These are phyloP conservation scores for Lethenteron camtschaticum DNA, from an alignment of 2,113 vertebrate genomes.

Conservation along the genomic window DNA sequence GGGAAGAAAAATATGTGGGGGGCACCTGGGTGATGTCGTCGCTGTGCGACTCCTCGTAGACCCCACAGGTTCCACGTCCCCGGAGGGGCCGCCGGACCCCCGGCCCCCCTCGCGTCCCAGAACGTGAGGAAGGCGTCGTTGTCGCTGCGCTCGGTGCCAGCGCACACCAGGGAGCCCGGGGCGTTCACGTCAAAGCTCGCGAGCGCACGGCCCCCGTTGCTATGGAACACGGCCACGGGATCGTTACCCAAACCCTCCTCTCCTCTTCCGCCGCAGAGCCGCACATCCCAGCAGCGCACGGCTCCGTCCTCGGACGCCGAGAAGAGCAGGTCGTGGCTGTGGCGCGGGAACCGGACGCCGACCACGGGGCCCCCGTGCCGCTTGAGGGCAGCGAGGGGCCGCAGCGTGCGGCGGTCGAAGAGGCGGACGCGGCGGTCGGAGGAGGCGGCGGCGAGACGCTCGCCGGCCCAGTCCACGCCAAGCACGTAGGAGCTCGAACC, in stretches of 20 bases:
- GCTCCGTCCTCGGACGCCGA: constrained; percentile 45
- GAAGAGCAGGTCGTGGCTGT: constrained; percentile 23
- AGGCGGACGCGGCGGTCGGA: constrained; percentile 1
- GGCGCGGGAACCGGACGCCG: constrained; percentile 33
- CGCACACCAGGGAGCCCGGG: constrained; percentile 41
- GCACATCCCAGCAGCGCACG: constrained; percentile 44
- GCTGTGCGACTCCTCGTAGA: constrained; percentile 72
- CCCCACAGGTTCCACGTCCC: constrained; percentile 27
- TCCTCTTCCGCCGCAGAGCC: constrained; percentile 15
- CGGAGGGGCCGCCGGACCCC: neutral
- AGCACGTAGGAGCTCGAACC: neutral
- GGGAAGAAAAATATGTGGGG: neutral
- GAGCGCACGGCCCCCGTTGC: constrained; percentile 34
- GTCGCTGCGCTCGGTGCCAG: constrained; percentile 49
- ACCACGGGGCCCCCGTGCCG: constrained; percentile 18
- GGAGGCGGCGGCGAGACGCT: neutral
- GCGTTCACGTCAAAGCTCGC: constrained; percentile 57
- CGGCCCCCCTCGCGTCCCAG: constrained; percentile 45
- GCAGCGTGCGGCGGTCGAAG: neutral
- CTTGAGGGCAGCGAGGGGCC: neutral
- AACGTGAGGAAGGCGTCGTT: constrained; percentile 57
- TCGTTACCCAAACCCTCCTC: constrained; percentile 8
- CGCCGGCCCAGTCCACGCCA: neutral
- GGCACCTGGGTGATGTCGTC: constrained; percentile 62
- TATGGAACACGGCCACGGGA: constrained; percentile 29